phyloP scores from a whole-genome alignment of 2,888 invertebrate genomes.

The Incurvaria masculella region DNA sequence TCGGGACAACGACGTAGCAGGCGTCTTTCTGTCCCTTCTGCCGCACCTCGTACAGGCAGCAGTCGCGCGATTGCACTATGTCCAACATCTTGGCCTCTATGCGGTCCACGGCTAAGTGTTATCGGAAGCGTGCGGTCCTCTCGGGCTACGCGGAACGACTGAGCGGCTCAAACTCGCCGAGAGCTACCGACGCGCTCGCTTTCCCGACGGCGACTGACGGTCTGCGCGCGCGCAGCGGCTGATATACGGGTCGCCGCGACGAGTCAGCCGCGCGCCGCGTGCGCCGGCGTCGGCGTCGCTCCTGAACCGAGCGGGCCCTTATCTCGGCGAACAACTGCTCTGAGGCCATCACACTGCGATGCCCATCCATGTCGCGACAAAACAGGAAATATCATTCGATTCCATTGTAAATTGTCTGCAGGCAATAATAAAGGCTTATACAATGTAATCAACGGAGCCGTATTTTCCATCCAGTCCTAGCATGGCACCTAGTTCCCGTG shows the following conservation, averaged over 20 bases:
- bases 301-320: too few species aligned
- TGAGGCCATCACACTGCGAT: too few species aligned
- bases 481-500: too few species aligned
- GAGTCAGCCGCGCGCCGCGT: conserved; percentile 4
- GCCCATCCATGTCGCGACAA: too few species aligned
- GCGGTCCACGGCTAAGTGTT: background rate
- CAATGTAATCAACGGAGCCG: too few species aligned
- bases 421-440: too few species aligned
- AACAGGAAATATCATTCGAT: too few species aligned
- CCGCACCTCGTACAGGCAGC: conserved; percentile 64
- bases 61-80: conserved; percentile 45
- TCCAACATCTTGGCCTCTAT: conserved; percentile 34
- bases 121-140: background rate
- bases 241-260: conserved; percentile 48
- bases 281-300: conserved; percentile 37
- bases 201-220: conserved; percentile 60
- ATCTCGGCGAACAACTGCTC: too few species aligned
- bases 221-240: conserved; percentile 53
- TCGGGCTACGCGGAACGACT: conserved; percentile 16
- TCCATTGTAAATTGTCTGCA: too few species aligned
- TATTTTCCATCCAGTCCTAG: too few species aligned
- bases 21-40: conserved; percentile 63
- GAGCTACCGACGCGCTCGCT: conserved; percentile 22
- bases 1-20: conserved; percentile 67
- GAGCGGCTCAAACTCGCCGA: conserved; percentile 21